A percentile compares a stretch with the other conserved stretches of the same genome.
phyloP scores from a whole-genome alignment of 2,888 invertebrate species.

The Meteorus cinctellus region DNA sequence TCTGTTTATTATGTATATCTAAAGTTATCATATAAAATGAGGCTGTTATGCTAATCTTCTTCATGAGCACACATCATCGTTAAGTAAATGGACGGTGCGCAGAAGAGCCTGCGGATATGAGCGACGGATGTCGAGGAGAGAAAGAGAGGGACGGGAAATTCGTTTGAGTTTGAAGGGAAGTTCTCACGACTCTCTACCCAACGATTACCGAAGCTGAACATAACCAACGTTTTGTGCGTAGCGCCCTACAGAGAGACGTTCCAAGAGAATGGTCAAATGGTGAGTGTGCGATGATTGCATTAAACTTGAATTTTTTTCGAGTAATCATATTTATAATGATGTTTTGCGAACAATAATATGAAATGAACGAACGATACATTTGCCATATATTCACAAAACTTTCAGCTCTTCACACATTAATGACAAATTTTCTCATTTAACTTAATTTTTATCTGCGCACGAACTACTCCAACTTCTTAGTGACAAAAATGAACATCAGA shows the following conservation, averaged over 20 bases:
- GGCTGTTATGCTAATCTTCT: background rate
- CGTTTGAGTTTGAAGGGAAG: conserved; percentile 34
- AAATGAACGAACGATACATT: too few relatives aligned
- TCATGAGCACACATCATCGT: conserved; percentile 2
- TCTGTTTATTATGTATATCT: background rate
- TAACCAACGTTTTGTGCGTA: background rate
- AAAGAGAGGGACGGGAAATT: conserved; percentile 17
- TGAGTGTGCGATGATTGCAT: background rate
- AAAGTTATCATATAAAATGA: background rate
- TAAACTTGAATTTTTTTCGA: background rate
- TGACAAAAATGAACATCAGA: too few relatives aligned
- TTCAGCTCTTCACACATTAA: too few relatives aligned
- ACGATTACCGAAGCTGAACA: conserved; percentile 23
- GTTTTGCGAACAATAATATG: too few relatives aligned
- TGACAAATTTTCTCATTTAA: too few relatives aligned
- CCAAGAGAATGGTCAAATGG: background rate
- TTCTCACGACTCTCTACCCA: conserved; percentile 35
- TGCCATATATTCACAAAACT: too few relatives aligned
- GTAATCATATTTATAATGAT: background rate
- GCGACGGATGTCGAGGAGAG: conserved; percentile 30
- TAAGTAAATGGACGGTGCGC: background rate
- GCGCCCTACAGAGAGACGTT: conserved; percentile 17
- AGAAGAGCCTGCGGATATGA: conserved; percentile 29
- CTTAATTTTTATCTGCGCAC: too few relatives aligned
- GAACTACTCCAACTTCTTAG: too few relatives aligned